phyloP scores from a whole-genome alignment of 2,113 vertebrate genomes.

The Galbula dea region DNA sequence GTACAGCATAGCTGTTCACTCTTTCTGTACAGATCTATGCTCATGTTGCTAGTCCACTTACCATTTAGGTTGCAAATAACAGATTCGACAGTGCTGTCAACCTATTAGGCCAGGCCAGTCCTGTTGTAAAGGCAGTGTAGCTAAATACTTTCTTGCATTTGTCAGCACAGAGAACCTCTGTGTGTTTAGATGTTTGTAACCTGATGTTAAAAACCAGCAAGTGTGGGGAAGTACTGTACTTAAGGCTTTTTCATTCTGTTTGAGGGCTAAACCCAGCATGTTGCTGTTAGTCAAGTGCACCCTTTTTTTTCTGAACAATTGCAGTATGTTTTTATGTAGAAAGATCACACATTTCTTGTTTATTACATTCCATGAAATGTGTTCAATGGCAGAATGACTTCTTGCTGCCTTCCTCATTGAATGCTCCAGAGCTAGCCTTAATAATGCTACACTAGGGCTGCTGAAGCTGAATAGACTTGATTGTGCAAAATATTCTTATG shows the following conservation, averaged over 20 bases:
- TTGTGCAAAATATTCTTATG: not conserved
- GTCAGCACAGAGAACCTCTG: not conserved
- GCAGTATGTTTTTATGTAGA: not conserved
- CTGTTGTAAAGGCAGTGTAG: not conserved
- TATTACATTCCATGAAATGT: not conserved
- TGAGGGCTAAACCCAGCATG: not conserved
- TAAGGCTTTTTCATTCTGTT: not conserved
- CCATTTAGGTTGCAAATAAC: not conserved
- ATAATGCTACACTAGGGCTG: not conserved
- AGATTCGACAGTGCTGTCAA: not conserved
- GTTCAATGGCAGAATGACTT: not conserved
- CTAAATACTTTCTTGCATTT: not conserved
- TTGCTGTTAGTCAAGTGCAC: not conserved
- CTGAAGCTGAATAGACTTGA: not conserved
- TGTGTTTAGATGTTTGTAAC: not conserved
- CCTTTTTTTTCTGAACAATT: not conserved
- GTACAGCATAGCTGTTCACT: not conserved
- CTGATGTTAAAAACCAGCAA: not conserved
- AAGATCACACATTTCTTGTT: not conserved
- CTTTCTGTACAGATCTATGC: not conserved
- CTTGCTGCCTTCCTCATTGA: not conserved
- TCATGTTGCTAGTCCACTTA: not conserved
- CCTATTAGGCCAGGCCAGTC: not conserved
- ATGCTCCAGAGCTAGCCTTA: not conserved
- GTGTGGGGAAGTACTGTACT: not conserved